phyloP scores from a whole-genome alignment of 35 echinoderm and acorn worm species.

The Lytechinus variegatus region DNA sequence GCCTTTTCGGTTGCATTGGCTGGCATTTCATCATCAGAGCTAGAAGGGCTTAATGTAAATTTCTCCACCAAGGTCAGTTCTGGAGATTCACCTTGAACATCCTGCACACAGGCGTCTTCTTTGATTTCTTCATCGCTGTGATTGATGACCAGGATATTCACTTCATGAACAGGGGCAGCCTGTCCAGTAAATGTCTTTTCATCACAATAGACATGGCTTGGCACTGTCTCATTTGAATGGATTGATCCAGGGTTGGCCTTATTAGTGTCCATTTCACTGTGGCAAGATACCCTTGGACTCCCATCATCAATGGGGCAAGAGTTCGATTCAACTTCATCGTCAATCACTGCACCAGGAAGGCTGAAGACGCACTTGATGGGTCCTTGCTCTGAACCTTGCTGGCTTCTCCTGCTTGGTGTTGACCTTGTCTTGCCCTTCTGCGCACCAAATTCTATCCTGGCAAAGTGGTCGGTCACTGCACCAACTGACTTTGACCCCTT shows the following conservation, averaged over 20 bases:
- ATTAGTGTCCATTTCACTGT: neutral
- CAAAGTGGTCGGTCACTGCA: neutral
- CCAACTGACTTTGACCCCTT: constrained; percentile 24
- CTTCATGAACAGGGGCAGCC: neutral
- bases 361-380: neutral
- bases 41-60: neutral
- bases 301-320: neutral
- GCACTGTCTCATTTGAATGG: neutral
- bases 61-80: neutral
- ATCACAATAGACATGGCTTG: neutral
- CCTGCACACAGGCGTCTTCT: neutral
- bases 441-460: neutral
- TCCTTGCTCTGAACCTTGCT: neutral
- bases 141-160: constrained; percentile 16
- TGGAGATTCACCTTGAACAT: neutral
- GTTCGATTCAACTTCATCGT: neutral
- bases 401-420: neutral
- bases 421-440: neutral
- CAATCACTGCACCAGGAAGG: constrained; percentile 3
- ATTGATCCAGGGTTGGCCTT: neutral
- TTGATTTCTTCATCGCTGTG: constrained; percentile 7
- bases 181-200: constrained; percentile 8
- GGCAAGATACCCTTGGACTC: neutral
- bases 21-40: neutral
- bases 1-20: neutral